Percentiles rank a stretch among this genome's conserved stretches.
Conservation (phyloP, 2,888 invertebrate genomes). For the Venusia cambrica region DNA sequence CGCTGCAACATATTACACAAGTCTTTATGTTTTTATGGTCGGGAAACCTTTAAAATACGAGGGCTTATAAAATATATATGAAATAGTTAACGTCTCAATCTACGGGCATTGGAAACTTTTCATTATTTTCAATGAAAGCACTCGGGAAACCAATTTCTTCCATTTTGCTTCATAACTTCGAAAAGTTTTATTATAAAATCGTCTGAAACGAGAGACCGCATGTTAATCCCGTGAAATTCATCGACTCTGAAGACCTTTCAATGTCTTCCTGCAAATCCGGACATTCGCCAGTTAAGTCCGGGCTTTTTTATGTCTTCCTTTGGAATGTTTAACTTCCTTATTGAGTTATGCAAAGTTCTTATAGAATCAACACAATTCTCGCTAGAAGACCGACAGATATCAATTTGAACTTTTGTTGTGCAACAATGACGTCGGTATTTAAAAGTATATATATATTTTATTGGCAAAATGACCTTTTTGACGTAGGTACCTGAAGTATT, state of each 20-base stretch:
- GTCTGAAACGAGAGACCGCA: conserved; percentile 53
- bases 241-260: conserved; percentile 63
- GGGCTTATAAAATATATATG: no score
- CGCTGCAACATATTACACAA: conserved; percentile 6
- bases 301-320: conserved; percentile 64
- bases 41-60: no score
- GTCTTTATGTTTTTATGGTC: conserved; percentile 4
- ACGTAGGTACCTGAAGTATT: no score
- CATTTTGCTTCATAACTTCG: conserved; percentile 12
- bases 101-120: no score
- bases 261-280: conserved; percentile 61
- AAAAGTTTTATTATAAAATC: conserved; percentile 36
- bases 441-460: no score
- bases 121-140: conserved; percentile 5
- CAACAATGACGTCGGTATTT: not conserved
- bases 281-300: conserved; percentile 60
- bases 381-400: no score
- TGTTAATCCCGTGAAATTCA: conserved; percentile 59
- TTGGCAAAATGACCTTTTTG: no score
- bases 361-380: no score
- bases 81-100: no score
- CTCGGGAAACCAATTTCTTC: conserved; percentile 3
- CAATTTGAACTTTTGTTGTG: not conserved
- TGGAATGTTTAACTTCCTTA: conserved; percentile 34
- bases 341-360: conserved; percentile 21